Base-by-base conservation (phyloP, 2,113 vertebrate genomes). In the Eulemur macaco region DNA sequence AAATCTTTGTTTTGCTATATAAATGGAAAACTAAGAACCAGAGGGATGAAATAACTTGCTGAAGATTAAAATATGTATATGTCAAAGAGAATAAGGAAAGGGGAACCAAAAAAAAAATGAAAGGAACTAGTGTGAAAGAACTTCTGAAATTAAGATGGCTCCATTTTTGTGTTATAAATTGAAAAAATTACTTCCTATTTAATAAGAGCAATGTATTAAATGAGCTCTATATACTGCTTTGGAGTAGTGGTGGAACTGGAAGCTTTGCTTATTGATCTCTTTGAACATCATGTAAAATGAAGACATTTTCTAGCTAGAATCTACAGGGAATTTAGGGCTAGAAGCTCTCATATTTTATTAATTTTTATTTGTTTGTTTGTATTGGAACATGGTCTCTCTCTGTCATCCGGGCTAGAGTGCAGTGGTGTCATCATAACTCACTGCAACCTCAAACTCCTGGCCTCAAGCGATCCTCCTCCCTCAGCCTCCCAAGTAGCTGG, bases 1-100 rank as follows among this genome's bases (percentile, higher is more conserved):
- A 82, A 39, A 85, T 80, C 52, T 80, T 96, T 74, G 15, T 66
- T 91, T 86, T 73, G 87, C 50, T 77, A 91, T 86, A 42, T 39
- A 71, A 76, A 42, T 64, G 47, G 45, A 92, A 96, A 91, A 29
- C 0, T 1, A 42, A 73, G 47, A 3, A 63, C 54, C 29, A 60
- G 64, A 50, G 58, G 60, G 50, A 89, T 34, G 27, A 87, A 94
- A 68, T 74, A 54, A 94, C 37, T 92, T 47, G 25, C 52, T 45
- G 56, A 74, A 73, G 58, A 73, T 74, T 78, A 77, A 93, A 93
- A 76, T 52, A 34, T 37, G 13, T 71, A 8, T 14, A 18, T 74
- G 42, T 89, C 93, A 86, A 77, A 85, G 56, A 96, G 45, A 42
- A 60, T 85, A 66, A 86, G 34, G 73, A 82, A 76, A 76, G 52